Evolutionary conservation across 35 echinoderm and acorn worm genomes (phyloP), one percentile per base, ranked within the genome.

Genomic region (Heliocidaris tuberculata): DNA sequence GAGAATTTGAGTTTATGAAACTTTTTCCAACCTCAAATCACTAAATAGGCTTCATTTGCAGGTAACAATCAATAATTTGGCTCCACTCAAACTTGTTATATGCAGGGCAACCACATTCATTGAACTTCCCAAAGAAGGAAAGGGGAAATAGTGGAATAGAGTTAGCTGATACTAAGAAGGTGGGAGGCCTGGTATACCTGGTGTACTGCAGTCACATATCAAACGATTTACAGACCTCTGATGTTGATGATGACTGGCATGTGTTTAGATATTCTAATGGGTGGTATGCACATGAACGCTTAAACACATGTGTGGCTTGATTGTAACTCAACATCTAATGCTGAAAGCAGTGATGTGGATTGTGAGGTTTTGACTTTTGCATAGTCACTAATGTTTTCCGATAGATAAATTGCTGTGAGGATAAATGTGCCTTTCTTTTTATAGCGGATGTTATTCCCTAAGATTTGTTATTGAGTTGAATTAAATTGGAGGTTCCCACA

Each of bases 291-390:
- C 65, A 78, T 78, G 65, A 78, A n/a, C 27, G 65, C 21, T 27
- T 78, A 27, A 78, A 19, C 65, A 78, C 21, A 78, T 78, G 65
- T 78, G 65, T 78, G 65, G 65, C 65, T 78, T 78, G 65, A 78
- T 78, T 78, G 65, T 78, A 78, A 78, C 65, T 78, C 65, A 78
- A 78, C 65, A 78, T 78, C 65, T 78, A 78, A 78, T 78, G 65
- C 21, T 78, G 65, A 78, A 78, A 78, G 65, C 65, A 78, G 21
- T 7, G 65, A n/a, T n/a, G 27, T 78, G 17, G 65, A 78, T 21
- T 24, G 21, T 78, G 65, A n/a, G 65, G 24, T 78, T n/a, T 21
- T 17, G 65, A 78, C 65, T 78, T 78, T 78, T 21, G 65, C 65
- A 78, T 78, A 17, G 21, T 78, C 65, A 78, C 65, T 5, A 78